Percentiles rank a stretch among this genome's conserved stretches.
These are phyloP conservation scores for Mionectes olivaceus DNA, from an alignment of 2,797 vertebrate genomes.

Conservation along the genomic window DNA sequence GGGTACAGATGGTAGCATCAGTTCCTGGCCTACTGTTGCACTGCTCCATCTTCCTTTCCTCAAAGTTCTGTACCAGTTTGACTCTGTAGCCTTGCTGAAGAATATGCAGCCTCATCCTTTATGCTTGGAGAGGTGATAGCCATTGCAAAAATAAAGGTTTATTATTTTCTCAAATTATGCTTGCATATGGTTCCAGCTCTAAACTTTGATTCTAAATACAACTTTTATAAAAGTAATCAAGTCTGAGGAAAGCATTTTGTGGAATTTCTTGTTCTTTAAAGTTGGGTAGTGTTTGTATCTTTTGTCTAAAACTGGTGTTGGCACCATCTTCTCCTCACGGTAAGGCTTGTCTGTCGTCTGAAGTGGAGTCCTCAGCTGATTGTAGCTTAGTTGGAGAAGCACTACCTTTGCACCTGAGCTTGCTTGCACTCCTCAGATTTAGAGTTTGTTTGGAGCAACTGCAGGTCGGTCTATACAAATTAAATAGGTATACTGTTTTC, in stretches of 20 bases:
- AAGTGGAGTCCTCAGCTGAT: not conserved
- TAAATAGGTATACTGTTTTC: not conserved
- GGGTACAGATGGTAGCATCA: not conserved
- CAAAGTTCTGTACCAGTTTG: not conserved
- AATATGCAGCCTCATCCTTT: not conserved
- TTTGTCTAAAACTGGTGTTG: not conserved
- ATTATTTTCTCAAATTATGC: not conserved
- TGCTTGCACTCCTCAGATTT: not conserved
- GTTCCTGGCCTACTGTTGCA: not conserved
- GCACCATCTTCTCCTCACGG: not conserved
- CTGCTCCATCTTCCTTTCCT: not conserved
- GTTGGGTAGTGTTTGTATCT: not conserved
- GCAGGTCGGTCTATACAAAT: fast-evolving
- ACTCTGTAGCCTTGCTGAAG: not conserved
- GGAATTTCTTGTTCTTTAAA: not conserved
- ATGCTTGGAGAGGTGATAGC: not conserved
- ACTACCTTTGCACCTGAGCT: not conserved
- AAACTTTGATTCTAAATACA: not conserved
- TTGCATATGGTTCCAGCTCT: not conserved
- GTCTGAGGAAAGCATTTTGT: not conserved
- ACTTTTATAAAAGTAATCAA: not conserved
- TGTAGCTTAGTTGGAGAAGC: not conserved
- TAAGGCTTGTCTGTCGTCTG: not conserved
- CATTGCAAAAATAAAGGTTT: not conserved
- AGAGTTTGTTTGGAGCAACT: not conserved